Conservation (phyloP, 2,888 invertebrate species). For the Pyrrhosoma nymphula region DNA sequence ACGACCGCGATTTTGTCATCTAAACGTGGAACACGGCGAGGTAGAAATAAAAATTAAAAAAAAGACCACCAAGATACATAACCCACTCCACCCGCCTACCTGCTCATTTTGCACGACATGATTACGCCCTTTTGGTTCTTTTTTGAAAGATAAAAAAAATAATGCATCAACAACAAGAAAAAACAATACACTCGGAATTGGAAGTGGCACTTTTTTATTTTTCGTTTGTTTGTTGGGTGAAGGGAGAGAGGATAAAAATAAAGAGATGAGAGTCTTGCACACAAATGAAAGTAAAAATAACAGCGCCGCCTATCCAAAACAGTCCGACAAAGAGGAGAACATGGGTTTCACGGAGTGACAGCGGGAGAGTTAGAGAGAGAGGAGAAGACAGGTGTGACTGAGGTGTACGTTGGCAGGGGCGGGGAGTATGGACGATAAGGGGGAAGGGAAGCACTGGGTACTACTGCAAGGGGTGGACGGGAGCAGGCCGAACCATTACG, state of each 20-base stretch:
- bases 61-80: background rate
- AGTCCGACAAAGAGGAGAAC: background rate
- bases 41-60: too few relatives aligned
- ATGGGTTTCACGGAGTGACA: background rate
- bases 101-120: constrained; percentile 18
- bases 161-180: background rate
- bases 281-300: constrained; percentile 10
- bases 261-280: background rate
- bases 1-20: background rate
- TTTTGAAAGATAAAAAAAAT: too few relatives aligned
- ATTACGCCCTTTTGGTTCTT: constrained; percentile 19
- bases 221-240: background rate
- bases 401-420: background rate
- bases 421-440: background rate
- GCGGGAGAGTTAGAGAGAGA: background rate
- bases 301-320: constrained; percentile 28
- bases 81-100: background rate
- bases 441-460: background rate
- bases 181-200: constrained; percentile 7
- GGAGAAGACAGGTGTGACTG: background rate
- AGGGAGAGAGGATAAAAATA: background rate
- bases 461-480: background rate
- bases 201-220: constrained; percentile 14
- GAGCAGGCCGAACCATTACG: background rate
- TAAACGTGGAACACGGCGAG: background rate